Evolutionary conservation across 2,888 invertebrate species (phyloP), one percentile per base, ranked within the genome.

Genomic region (Drosophila macrospina): DNA sequence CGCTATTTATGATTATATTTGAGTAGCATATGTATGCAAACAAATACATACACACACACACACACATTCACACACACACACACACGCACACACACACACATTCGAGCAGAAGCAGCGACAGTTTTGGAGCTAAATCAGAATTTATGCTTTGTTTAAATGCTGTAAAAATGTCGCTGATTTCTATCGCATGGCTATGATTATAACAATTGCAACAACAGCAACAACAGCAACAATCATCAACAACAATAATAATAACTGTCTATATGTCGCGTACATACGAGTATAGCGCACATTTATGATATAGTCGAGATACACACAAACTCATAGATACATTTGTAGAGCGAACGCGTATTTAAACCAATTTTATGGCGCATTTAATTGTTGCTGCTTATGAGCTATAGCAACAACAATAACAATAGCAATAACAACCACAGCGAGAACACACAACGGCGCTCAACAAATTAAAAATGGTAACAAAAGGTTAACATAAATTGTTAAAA

Each of bases 111-210:
- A 76, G 56, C 66, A 51, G 60, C 74, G 88, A 87, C 83, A 79
- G 80, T 76, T 83, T 82, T 82, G 78, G 60, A 86, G 69, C 83
- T 88, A 88, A 84, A 84, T 84, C 83, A 84, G 81, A 83, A 90
- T 89, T 89, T 86, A 90, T 78, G 84, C 80, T 82, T 89, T 89
- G 89, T 88, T 90, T 89, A 90, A 90, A 88, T 83, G 83, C 90
- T 90, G 86, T 89, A 90, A 90, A 90, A 89, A 89, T 84, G 89
- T 81, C 80, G 81, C 80, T 82, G 90, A 90, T 90, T 77, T 75
- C 64, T 88, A 90, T 90, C 89, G 78, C 84, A 36, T 68, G 72
- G 65, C 88, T 80, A 86, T 86, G 84, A 85, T 88, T 88, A 86
- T 88, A 74, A 71, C 86, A 81, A 77, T 79, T 69, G 73, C 81